These are phyloP conservation scores for Halesus radiatus DNA, from an alignment of 1,140 invertebrate species.

Conservation along the genomic window DNA sequence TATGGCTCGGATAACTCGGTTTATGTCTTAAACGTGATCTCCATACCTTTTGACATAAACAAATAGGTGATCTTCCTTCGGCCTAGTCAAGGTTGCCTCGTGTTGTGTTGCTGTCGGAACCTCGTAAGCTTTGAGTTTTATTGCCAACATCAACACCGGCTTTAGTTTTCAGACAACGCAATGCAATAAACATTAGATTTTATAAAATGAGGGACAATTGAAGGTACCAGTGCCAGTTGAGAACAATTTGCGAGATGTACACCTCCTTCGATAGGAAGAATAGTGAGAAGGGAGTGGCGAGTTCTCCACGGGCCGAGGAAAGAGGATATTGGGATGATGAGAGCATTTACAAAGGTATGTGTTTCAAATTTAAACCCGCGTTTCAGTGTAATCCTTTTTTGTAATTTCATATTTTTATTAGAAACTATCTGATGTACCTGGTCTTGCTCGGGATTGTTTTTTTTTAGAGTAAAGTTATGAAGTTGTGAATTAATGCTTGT, in stretches of 20 bases:
- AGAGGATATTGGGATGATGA: constrained; percentile 35
- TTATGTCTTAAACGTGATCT: neutral
- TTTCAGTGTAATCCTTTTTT: no score
- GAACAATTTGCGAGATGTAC: neutral
- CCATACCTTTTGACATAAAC: neutral
- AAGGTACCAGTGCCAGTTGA: neutral
- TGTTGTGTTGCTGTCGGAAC: constrained; percentile 6
- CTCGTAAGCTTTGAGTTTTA: constrained; percentile 2
- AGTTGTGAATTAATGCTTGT: no score
- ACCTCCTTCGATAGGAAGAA: constrained; percentile 1
- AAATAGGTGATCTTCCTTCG: neutral
- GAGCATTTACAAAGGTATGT: constrained; percentile 9
- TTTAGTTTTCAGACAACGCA: neutral
- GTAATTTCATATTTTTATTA: no score
- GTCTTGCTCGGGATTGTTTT: no score
- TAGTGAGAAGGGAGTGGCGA: neutral
- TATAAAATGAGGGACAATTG: neutral
- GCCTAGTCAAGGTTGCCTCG: constrained; percentile 5
- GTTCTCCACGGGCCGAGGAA: neutral
- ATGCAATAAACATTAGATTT: neutral
- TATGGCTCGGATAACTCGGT: neutral
- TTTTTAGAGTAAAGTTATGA: no score
- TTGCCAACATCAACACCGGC: neutral
- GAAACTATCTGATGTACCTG: no score
- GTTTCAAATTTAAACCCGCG: neutral